Evolutionary conservation across 2,113 vertebrate species (phyloP), one percentile per base, ranked within the genome.

Genomic region (Phrynosoma platyrhinos): DNA sequence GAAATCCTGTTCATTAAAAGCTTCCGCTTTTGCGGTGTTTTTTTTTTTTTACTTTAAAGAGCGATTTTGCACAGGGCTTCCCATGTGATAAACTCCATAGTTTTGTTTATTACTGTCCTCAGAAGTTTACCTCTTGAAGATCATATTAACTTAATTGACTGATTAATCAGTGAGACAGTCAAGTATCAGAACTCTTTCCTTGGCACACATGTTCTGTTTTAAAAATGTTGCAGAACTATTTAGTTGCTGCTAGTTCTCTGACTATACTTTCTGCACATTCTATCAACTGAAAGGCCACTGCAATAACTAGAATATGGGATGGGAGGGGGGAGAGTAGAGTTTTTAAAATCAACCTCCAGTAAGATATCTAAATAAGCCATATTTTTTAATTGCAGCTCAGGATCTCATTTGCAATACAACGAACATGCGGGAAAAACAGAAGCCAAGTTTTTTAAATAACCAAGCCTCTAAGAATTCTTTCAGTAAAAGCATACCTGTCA

Each of bases 391-490:
- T 52, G 40, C 66, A 71, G 47, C 10, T 66, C 40, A 12, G 27
- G 7, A 25, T 74, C 55, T n/a, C 32, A 20, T 69, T 81, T 58
- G 72, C 78, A 62, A 68, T 47, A 64, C 52, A 62, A 10, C 68
- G 23, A 27, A 23, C 13, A 47, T 87, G 36, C 27, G 66, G 21
- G 18, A 27, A 36, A 82, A 75, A 52, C 9, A n/a, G 13, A 72
- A 82, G 52, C 16, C 27, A 47, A 47, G 75, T 81, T 75, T 9
- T 87, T 74, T 87, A 42, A 53, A 47, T 25, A 87, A 87, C 74
- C 53, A 81, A 68, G 25, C 25, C 9, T 42, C 68, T 81, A 21
- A 25, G 9, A 86, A 25, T 14, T 0, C 0, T 4, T 9, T 80
- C 82, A 21, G 84, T 13, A 40, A 86, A 68, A 7, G 25, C 18